Base-by-base conservation (phyloP, 23 tunicate genomes). In the Clavelina lepadiformis region DNA sequence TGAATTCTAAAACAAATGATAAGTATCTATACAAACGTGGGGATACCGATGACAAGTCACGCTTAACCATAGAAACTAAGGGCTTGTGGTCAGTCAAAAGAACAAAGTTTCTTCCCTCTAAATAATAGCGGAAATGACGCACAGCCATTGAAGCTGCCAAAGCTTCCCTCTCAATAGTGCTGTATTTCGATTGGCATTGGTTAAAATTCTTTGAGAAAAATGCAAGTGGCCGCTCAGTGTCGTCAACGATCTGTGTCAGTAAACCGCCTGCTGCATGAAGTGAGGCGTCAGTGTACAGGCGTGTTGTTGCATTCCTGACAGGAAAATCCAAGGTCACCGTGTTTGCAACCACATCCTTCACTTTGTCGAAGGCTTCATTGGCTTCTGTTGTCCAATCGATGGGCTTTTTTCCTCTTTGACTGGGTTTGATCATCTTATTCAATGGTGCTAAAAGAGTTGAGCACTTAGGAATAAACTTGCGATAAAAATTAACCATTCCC, bases 41-140 rank as follows among this genome's bases (percentile, higher is more conserved):
- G n/a, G n/a, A n/a, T n/a, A n/a, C n/a, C n/a, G n/a, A n/a, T n/a
- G n/a, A n/a, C n/a, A n/a, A n/a, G n/a, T n/a, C n/a, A n/a, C n/a
- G n/a, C n/a, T n/a, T n/a, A n/a, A n/a, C n/a, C n/a, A 61, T 61
- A 2, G 35, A 27, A n/a, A 68, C 46, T 30, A 68, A 20, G 1
- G 74, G 74, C 34, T 68, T 68, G 63, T 68, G 74, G 28, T 68
- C 74, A 28, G 62, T 51, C 27, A 52, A 51, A 20, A 68, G 3
- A 22, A 46, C 51, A 4, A 68, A 51, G 32, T 51, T 6, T 31
- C 41, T 4, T 8, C 35, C 38, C 5, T 68, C 61, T 1, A 68
- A 18, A 13, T 30, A 51, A 23, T 51, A 50, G 5, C 44, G 45
- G 30, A 68, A 68, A 52, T 57, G 67, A 3, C 18, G 33, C 0